Evolutionary conservation across 2,797 vertebrate species (phyloP).

Genomic region (Sebastes iracundus): DNA sequence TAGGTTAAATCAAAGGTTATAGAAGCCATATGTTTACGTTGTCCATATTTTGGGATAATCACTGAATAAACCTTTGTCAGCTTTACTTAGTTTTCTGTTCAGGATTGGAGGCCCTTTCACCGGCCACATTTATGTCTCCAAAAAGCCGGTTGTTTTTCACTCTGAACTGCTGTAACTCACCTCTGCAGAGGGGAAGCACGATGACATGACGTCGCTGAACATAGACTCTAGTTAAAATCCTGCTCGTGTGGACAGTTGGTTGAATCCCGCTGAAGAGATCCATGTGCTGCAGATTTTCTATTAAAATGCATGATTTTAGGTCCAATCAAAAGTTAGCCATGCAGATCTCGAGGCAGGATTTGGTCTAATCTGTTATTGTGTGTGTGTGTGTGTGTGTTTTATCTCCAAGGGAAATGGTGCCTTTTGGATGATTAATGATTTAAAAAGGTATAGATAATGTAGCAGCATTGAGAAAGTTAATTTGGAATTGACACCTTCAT

Average conservation of each 20-base stretch:
- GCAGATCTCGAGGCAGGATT: conserved; percentile 48
- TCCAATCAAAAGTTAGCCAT: conserved; percentile 47
- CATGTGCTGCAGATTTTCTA: conserved; percentile 48
- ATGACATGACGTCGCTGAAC: conserved; percentile 10
- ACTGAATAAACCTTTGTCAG: conserved; percentile 22
- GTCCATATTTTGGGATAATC: conserved; percentile 4
- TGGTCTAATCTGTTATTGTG: background rate
- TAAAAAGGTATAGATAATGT: conserved; percentile 15
- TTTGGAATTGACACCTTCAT: background rate
- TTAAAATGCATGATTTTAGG: conserved; percentile 68
- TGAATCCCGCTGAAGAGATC: conserved; percentile 46
- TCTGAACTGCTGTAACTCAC: conserved; percentile 21
- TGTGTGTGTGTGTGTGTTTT: background rate
- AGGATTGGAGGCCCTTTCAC: conserved; percentile 38
- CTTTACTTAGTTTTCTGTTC: conserved; percentile 32
- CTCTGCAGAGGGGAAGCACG: conserved; percentile 46
- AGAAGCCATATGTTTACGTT: conserved; percentile 64
- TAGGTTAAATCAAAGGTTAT: conserved; percentile 39
- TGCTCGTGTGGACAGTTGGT: conserved; percentile 12
- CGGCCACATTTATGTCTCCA: background rate
- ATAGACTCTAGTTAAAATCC: conserved; percentile 7
- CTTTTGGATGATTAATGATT: conserved; percentile 62
- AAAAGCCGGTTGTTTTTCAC: conserved; percentile 7
- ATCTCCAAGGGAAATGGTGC: conserved; percentile 51
- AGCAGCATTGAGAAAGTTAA: conserved; percentile 20